These are phyloP conservation scores for Falco naumanni DNA, from an alignment of 2,797 vertebrate species.

Conservation along the genomic window DNA sequence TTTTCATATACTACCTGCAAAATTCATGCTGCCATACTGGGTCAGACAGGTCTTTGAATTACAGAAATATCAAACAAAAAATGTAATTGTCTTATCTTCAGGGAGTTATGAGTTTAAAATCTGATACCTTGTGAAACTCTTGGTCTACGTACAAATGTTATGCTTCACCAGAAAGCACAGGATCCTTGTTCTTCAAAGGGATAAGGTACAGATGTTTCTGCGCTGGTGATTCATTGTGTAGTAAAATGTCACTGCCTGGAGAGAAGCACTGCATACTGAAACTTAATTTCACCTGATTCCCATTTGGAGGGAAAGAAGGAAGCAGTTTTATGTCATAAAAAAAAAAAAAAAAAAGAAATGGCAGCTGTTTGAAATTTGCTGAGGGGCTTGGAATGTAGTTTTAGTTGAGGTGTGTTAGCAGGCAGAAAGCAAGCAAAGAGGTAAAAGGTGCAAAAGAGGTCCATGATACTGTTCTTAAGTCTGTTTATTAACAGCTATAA, in stretches of 20 bases:
- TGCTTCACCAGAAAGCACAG: background rate
- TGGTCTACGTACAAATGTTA: background rate
- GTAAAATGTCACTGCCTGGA: constrained; percentile 29
- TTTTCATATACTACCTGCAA: background rate
- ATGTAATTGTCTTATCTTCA: background rate
- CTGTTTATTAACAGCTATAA: background rate
- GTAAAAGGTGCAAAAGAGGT: background rate
- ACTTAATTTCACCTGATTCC: constrained; percentile 47
- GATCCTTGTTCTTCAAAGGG: constrained; percentile 23
- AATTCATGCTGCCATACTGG: background rate
- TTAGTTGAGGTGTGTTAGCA: background rate
- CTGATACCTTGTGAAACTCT: background rate
- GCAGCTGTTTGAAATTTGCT: constrained; percentile 36
- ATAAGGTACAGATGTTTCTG: constrained; percentile 45
- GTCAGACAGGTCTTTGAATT: background rate
- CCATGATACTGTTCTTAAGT: background rate
- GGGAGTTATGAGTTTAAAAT: background rate
- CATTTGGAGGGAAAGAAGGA: background rate
- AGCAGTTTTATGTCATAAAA: background rate
- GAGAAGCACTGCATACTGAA: background rate
- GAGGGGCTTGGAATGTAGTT: background rate
- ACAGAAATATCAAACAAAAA: background rate
- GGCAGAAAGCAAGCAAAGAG: background rate
- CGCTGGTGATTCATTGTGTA: background rate
- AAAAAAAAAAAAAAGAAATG: background rate